Evolutionary conservation across 1,140 invertebrate species (phyloP).

Genomic region (Drosophila grimshawi): DNA sequence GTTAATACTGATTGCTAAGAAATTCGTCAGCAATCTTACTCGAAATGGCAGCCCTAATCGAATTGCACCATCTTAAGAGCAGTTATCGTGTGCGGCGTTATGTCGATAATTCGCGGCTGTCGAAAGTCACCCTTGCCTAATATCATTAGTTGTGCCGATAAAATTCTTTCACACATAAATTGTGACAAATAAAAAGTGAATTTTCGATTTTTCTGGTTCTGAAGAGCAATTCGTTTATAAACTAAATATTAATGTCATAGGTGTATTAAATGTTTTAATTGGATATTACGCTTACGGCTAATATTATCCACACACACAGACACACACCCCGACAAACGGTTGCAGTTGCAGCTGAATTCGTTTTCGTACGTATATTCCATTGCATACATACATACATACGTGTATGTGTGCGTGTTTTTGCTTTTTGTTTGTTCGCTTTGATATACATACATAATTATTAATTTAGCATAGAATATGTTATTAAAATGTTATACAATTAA

Average conservation of each 20-base stretch:
- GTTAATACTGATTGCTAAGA: too few species aligned
- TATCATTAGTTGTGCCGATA: slow-evolving; percentile 8
- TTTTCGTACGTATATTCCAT: slow-evolving; percentile 10
- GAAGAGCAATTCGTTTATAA: neutral
- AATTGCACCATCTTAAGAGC: too few species aligned
- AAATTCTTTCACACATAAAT: neutral
- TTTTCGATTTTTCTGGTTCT: neutral
- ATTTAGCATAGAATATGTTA: neutral
- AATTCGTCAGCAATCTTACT: too few species aligned
- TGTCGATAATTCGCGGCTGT: slow-evolving; percentile 1
- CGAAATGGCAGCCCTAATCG: too few species aligned
- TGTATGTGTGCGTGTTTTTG: neutral
- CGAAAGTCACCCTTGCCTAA: slow-evolving; percentile 4
- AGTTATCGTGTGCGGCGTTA: neutral
- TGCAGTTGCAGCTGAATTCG: slow-evolving; percentile 10
- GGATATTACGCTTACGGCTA: neutral
- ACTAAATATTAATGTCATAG: slow-evolving; percentile 1
- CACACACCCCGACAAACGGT: neutral
- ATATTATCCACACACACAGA: neutral
- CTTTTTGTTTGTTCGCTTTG: slow-evolving; percentile 7
- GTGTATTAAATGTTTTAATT: neutral
- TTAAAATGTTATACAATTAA: too few species aligned
- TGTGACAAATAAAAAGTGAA: neutral
- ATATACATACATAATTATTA: neutral
- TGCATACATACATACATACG: slow-evolving; percentile 2